A percentile compares a stretch with the other conserved stretches of the same genome.
These are phyloP conservation scores for Alloscopus bannaensis DNA, from an alignment of 2,888 invertebrate genomes.

Conservation along the genomic window DNA sequence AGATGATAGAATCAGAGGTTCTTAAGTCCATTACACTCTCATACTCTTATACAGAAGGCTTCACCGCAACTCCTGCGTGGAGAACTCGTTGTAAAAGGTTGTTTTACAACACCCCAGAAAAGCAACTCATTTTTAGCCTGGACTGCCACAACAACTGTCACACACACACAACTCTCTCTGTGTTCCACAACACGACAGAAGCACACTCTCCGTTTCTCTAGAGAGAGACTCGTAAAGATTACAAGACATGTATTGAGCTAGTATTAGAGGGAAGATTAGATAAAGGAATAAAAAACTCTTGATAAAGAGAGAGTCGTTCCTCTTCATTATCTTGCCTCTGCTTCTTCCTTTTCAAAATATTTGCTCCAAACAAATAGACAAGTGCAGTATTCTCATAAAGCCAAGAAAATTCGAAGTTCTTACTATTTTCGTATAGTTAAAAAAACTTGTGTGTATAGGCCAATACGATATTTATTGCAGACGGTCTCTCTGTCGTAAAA, in stretches of 20 bases:
- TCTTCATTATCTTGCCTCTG: too few relatives aligned
- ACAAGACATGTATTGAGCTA: too few relatives aligned
- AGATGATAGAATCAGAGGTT: too few relatives aligned
- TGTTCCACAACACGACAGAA: background rate
- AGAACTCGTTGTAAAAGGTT: background rate
- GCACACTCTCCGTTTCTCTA: too few relatives aligned
- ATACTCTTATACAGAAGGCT: too few relatives aligned
- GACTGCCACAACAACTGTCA: background rate
- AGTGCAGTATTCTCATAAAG: background rate
- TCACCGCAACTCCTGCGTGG: background rate
- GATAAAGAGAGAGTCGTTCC: too few relatives aligned
- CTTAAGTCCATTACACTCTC: too few relatives aligned
- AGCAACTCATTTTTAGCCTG: background rate
- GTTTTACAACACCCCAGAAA: background rate
- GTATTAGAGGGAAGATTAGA: background rate
- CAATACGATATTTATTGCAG: constrained; percentile 23
- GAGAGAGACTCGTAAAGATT: too few relatives aligned
- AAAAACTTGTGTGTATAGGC: constrained; percentile 3
- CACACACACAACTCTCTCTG: background rate
- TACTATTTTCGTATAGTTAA: too few relatives aligned
- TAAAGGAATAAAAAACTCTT: background rate
- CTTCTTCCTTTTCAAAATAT: background rate
- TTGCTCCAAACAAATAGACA: background rate
- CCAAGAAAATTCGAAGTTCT: too few relatives aligned
- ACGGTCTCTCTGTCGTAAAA: constrained; percentile 14